Evolutionary conservation across 2,797 vertebrate genomes (phyloP), one percentile per base, ranked within the genome.

Genomic region (Poecile montanus): DNA sequence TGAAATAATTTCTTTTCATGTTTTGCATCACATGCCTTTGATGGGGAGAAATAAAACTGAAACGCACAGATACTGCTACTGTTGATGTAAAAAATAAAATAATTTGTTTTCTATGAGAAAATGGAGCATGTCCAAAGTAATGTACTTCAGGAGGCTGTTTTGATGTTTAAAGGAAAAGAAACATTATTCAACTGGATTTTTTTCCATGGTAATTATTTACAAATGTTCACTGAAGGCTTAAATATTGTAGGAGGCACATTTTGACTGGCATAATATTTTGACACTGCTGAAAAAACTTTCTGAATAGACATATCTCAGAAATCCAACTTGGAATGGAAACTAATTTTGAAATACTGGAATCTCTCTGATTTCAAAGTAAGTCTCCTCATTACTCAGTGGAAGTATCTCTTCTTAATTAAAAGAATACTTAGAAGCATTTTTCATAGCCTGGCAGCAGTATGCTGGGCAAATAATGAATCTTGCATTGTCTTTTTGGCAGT

Each of bases 391-490:
- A 83, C 63, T 60, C 32, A 26, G 67, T 94, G 56, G 62, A 88
- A 93, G 88, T 91, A 81, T 88, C 88, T 93, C 79, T 68, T 90
- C 66, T 68, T 91, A 93, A 95, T 96, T 92, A 91, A 93, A 94
- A 88, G 89, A 95, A 93, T 75, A 95, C 82, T 86, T 63, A 75
- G 87, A 87, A 81, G 56, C 70, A 73, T 94, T 95, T 94, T 88
- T 94, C 61, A 36, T 63, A 91, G 82, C 58, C 91, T 88, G 88
- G 91, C 79, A 93, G 87, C 76, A 88, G 44, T 50, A 66, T 92
- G 45, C 82, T 62, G 56, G 79, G 89, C 45, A 77, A 95, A 75
- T 66, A 91, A 97, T 96, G 85, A 91, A 73, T 91, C 56, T 76
- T 90, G 77, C 47, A 91, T 94, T 96, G 88, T 91, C 63, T 74